These are phyloP conservation scores for Callospermophilus lateralis DNA, from an alignment of 2,113 vertebrate species.

Conservation along the genomic window DNA sequence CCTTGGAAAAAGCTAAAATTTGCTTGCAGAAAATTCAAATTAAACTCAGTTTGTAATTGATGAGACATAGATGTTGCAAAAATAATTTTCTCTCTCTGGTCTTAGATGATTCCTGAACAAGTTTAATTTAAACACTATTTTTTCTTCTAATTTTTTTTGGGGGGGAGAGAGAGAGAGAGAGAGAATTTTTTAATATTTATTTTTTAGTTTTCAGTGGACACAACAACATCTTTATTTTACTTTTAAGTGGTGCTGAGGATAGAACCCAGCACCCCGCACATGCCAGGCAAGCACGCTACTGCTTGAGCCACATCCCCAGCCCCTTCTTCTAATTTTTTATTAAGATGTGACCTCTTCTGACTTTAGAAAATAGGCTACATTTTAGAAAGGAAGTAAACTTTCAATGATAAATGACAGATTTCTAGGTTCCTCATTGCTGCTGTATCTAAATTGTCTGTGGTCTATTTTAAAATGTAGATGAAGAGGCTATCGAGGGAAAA, in stretches of 20 bases:
- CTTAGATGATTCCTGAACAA: conserved; percentile 12
- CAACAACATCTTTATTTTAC: too few relatives aligned
- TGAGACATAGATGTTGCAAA: conserved; percentile 27
- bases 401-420: not conserved
- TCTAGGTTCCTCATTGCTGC: conserved; percentile 49
- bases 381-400: not conserved
- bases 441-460: conserved; percentile 2
- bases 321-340: conserved; percentile 30
- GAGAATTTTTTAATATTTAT: too few relatives aligned
- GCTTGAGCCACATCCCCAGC: too few relatives aligned
- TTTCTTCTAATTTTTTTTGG: not conserved
- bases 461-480: conserved; percentile 68
- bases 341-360: conserved; percentile 3
- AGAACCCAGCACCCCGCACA: too few relatives aligned
- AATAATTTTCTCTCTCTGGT: conserved; percentile 15
- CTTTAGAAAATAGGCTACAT: not conserved
- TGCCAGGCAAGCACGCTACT: too few relatives aligned
- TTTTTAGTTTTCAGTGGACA: too few relatives aligned
- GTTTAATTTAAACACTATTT: not conserved
- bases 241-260: too few relatives aligned
- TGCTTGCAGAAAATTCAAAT: conserved; percentile 28
- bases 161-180: too few relatives aligned
- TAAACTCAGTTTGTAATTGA: conserved; percentile 43
- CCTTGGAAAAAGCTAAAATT: conserved; percentile 49
- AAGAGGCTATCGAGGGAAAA: conserved; percentile 29